These are phyloP conservation scores for Brachyptera putata DNA, from an alignment of 2,888 invertebrate genomes.

Conservation along the genomic window DNA sequence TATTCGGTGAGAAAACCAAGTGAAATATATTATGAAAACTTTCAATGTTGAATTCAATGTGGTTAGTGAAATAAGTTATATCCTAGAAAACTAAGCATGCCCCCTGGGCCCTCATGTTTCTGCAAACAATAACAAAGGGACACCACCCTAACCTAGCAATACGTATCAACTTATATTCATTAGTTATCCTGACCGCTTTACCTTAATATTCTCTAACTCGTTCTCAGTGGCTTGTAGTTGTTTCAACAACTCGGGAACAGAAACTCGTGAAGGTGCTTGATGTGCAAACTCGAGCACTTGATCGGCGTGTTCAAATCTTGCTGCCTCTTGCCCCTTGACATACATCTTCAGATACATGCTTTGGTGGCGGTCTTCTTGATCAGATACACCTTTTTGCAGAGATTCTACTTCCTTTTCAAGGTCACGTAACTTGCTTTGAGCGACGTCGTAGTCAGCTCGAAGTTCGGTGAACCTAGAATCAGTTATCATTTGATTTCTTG, in stretches of 20 bases:
- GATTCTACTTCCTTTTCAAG: slow-evolving; percentile 70
- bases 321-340: slow-evolving; percentile 76
- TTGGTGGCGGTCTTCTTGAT: slow-evolving; percentile 69
- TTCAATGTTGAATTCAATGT: too few relatives aligned
- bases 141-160: too few relatives aligned
- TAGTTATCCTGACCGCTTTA: too few relatives aligned
- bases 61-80: background rate
- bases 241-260: slow-evolving; percentile 75
- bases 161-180: too few relatives aligned
- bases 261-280: slow-evolving; percentile 62
- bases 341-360: slow-evolving; percentile 79
- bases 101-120: background rate
- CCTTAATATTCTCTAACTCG: slow-evolving; percentile 84
- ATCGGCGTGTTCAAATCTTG: slow-evolving; percentile 63
- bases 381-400: slow-evolving; percentile 61
- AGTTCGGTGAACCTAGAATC: slow-evolving; percentile 65
- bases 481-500: background rate
- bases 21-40: too few relatives aligned
- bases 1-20: too few relatives aligned
- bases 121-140: too few relatives aligned
- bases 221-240: slow-evolving; percentile 80
- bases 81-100: background rate
- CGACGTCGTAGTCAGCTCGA: slow-evolving; percentile 48
- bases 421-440: slow-evolving; percentile 64
- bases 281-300: slow-evolving; percentile 55